These are phyloP conservation scores for Chalcosyrphus nemorum DNA, from an alignment of 2,888 invertebrate genomes.

Conservation along the genomic window DNA sequence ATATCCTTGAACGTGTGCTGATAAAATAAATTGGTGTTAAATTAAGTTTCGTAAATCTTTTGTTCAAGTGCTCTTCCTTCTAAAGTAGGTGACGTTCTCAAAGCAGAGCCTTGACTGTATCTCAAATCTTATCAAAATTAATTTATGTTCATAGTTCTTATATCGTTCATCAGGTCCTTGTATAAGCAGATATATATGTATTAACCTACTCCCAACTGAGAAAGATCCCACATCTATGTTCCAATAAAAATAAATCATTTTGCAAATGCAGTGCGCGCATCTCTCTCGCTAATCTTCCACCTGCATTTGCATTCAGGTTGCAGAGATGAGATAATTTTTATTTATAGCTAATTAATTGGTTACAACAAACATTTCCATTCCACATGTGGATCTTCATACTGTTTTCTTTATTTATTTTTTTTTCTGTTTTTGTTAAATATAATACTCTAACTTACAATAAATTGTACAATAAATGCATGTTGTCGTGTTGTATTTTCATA, in stretches of 20 bases:
- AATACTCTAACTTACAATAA: constrained; percentile 60
- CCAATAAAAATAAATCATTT: constrained; percentile 69
- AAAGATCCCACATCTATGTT: constrained; percentile 54
- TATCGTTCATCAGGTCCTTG: constrained; percentile 3
- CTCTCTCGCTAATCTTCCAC: constrained; percentile 64
- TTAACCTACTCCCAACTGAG: constrained; percentile 7
- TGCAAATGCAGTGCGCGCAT: constrained; percentile 48
- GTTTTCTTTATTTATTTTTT: constrained; percentile 12
- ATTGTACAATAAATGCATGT: constrained; percentile 70
- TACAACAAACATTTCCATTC: constrained; percentile 66
- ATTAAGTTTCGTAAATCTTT: too few relatives aligned
- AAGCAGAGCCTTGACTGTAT: not conserved
- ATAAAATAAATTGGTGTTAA: too few relatives aligned
- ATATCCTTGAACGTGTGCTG: too few relatives aligned
- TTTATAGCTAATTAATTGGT: constrained; percentile 73
- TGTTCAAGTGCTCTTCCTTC: too few relatives aligned
- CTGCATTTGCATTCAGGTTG: constrained; percentile 71
- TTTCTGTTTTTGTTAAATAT: constrained; percentile 32
- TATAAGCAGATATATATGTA: constrained; percentile 6
- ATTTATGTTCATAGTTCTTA: constrained; percentile 12
- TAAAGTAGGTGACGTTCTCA: too few relatives aligned
- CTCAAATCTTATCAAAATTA: not conserved
- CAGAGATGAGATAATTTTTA: constrained; percentile 73
- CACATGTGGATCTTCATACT: constrained; percentile 39
- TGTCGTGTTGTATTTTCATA: constrained; percentile 72